phyloP scores from a whole-genome alignment of 1,140 invertebrate genomes.

The Aphidius ervi region DNA sequence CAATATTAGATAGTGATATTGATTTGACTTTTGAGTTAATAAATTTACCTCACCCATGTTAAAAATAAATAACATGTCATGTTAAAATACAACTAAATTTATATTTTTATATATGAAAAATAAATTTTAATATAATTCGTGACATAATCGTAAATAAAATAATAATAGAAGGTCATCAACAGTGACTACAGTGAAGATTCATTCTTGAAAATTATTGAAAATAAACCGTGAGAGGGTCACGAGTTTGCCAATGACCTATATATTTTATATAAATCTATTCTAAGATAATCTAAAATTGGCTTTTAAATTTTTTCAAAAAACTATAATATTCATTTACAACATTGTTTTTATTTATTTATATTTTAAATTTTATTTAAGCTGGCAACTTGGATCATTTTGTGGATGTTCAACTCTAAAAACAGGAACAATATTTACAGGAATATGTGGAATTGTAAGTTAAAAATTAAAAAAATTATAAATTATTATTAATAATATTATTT shows the following conservation, averaged over 20 bases:
- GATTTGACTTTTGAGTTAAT: too few species aligned
- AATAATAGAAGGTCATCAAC: slow-evolving; percentile 34
- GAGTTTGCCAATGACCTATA: slow-evolving; percentile 36
- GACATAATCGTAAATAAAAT: slow-evolving; percentile 24
- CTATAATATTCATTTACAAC: neutral
- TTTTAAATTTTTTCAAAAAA: slow-evolving; percentile 1
- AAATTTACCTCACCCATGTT: too few species aligned
- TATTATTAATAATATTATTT: neutral
- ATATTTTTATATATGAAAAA: neutral
- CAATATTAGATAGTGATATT: too few species aligned
- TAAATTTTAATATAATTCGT: neutral
- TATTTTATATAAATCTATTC: slow-evolving; percentile 22
- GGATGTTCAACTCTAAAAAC: slow-evolving; percentile 64
- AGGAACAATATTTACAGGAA: slow-evolving; percentile 66
- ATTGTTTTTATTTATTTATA: slow-evolving; percentile 4
- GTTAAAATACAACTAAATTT: neutral
- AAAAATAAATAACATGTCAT: neutral
- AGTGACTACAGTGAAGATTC: slow-evolving; percentile 17
- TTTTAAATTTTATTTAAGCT: slow-evolving; percentile 26
- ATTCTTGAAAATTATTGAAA: slow-evolving; percentile 15
- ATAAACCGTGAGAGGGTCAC: slow-evolving; percentile 23
- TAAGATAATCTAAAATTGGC: neutral
- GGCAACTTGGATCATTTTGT: slow-evolving; percentile 58
- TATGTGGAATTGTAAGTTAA: slow-evolving; percentile 26
- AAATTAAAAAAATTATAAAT: neutral